Conservation (phyloP, 2,888 invertebrate species). For the Biston stratarius region DNA sequence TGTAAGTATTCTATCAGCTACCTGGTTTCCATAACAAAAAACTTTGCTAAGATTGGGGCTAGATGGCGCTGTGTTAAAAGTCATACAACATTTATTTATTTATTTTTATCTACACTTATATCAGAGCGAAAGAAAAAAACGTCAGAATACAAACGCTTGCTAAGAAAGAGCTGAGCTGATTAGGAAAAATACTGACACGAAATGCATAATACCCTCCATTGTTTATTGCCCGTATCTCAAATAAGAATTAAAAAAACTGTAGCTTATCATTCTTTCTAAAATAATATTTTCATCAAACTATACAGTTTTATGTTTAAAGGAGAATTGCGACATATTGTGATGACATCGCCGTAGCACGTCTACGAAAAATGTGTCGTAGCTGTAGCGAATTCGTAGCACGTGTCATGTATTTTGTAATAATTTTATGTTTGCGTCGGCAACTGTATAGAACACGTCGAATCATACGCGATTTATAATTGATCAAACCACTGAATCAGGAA, state of each 20-base stretch:
- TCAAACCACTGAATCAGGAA: not conserved
- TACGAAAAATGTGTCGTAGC: slow-evolving; percentile 39
- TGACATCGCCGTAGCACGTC: slow-evolving; percentile 41
- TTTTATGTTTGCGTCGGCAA: slow-evolving; percentile 24
- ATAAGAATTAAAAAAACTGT: no score
- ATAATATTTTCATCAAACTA: slow-evolving; percentile 6
- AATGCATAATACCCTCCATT: not conserved
- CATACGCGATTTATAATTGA: slow-evolving; percentile 1
- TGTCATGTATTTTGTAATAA: slow-evolving; percentile 35
- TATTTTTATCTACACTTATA: no score
- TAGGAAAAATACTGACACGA: not conserved
- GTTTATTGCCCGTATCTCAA: not conserved
- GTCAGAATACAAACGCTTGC: no score
- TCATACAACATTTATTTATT: no score
- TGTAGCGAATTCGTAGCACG: slow-evolving; percentile 47
- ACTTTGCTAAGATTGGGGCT: no score
- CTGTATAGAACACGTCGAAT: slow-evolving; percentile 4
- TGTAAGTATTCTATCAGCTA: no score
- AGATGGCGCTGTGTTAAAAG: no score
- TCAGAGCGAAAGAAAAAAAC: no score
- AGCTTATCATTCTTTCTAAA: not conserved
- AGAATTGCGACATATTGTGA: slow-evolving; percentile 31
- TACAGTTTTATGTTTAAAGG: not conserved
- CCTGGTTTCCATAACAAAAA: no score
- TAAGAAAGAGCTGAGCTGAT: no score